These are phyloP conservation scores for Rhombomys opimus DNA, from an alignment of 2,113 vertebrate species.

Conservation along the genomic window DNA sequence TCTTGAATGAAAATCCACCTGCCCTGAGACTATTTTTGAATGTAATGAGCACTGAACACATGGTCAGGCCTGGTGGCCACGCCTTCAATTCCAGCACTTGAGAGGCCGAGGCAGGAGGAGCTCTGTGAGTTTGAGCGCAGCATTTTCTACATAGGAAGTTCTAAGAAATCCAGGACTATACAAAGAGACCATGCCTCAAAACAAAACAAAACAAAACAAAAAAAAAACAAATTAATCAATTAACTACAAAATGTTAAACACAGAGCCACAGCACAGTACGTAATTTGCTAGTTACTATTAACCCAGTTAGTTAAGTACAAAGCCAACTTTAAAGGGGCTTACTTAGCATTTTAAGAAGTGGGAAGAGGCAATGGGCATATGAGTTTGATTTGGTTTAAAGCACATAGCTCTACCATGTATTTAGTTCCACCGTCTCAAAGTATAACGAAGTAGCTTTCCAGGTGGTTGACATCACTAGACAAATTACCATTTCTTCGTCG, in stretches of 20 bases:
- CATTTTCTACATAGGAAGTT: background rate
- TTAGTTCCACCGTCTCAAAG: slow-evolving; percentile 35
- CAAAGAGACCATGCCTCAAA: background rate
- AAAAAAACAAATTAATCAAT: background rate
- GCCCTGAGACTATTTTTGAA: slow-evolving; percentile 1
- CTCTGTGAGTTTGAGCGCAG: background rate
- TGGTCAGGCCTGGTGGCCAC: background rate
- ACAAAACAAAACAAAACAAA: background rate
- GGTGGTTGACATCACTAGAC: slow-evolving; percentile 6
- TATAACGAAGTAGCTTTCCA: slow-evolving; percentile 30
- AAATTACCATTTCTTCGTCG: slow-evolving; percentile 89
- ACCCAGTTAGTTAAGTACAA: slow-evolving; percentile 13
- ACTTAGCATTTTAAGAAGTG: slow-evolving; percentile 57
- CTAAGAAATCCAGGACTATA: background rate
- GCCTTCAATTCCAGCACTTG: background rate
- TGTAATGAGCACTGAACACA: slow-evolving; percentile 41
- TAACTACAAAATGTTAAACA: background rate
- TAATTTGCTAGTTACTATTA: slow-evolving; percentile 55
- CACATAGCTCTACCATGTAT: background rate
- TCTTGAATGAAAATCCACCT: slow-evolving; percentile 20
- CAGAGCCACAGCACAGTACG: slow-evolving; percentile 26
- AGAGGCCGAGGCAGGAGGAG: background rate
- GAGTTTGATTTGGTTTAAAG: slow-evolving; percentile 56
- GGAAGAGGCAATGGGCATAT: background rate
- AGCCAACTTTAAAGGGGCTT: slow-evolving; percentile 46